Percentiles rank a stretch among this genome's conserved stretches.
Evolutionary conservation across 2,113 vertebrate species (phyloP).

Genomic region (Paraplagusia blochii): DNA sequence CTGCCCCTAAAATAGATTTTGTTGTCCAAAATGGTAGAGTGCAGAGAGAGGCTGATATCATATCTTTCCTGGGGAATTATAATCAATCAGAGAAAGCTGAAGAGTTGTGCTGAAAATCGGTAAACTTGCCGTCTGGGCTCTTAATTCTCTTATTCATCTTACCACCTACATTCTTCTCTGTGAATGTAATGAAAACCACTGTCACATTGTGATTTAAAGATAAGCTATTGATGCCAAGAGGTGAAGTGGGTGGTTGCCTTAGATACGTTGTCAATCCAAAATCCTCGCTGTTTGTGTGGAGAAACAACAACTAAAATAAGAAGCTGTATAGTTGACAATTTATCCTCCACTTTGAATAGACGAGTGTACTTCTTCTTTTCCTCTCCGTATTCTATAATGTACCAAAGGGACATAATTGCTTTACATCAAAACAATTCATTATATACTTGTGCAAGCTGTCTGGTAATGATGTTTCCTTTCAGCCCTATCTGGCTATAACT

Average conservation of each 20-base stretch:
- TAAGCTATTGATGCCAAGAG: constrained; percentile 15
- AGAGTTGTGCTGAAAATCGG: constrained; percentile 1
- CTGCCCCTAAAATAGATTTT: constrained; percentile 28
- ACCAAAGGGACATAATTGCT: neutral
- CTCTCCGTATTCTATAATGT: neutral
- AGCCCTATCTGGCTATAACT: too few species aligned
- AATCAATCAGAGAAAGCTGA: constrained; percentile 6
- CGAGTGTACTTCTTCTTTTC: too few species aligned
- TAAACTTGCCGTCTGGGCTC: neutral
- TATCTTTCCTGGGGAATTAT: neutral
- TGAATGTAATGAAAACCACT: constrained; percentile 17
- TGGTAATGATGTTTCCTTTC: too few species aligned
- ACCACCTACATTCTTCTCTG: neutral
- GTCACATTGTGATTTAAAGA: constrained; percentile 8
- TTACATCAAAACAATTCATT: neutral
- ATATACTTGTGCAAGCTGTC: too few species aligned
- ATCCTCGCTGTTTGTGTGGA: neutral
- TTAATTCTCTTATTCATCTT: neutral
- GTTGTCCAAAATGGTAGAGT: constrained; percentile 2
- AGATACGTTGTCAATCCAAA: neutral
- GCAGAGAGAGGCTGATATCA: neutral
- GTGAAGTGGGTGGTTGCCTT: neutral
- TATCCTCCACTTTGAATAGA: too few species aligned
- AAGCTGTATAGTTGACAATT: too few species aligned
- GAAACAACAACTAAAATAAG: neutral